Evolutionary conservation across 2,888 invertebrate species (phyloP).

Genomic region (Drosophila affinis): DNA sequence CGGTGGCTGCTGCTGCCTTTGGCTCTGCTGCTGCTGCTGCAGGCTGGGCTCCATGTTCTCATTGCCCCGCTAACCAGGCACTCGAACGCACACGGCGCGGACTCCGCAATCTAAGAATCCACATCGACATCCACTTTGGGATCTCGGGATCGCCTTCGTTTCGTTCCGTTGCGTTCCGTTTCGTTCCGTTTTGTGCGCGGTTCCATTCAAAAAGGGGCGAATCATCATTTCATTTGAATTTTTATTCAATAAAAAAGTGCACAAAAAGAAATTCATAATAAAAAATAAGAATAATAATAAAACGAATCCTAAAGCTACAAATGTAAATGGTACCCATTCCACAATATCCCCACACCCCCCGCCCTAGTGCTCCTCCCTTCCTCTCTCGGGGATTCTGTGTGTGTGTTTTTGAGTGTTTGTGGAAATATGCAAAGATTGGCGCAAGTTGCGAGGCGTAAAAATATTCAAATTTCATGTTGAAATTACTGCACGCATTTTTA

Average conservation of each 20-base stretch:
- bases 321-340: slow-evolving; percentile 38
- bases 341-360: background rate
- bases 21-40: slow-evolving; percentile 18
- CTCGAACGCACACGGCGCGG: slow-evolving; percentile 67
- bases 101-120: slow-evolving; percentile 6
- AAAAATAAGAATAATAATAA: slow-evolving; percentile 24
- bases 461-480: slow-evolving; percentile 73
- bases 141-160: background rate
- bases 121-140: slow-evolving; percentile 7
- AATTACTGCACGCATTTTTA: slow-evolving; percentile 77
- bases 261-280: slow-evolving; percentile 47
- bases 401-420: slow-evolving; percentile 22
- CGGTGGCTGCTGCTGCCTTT: slow-evolving; percentile 40
- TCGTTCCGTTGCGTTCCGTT: background rate
- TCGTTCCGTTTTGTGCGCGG: slow-evolving; percentile 18
- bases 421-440: slow-evolving; percentile 57
- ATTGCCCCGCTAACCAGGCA: slow-evolving; percentile 74
- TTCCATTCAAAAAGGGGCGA: slow-evolving; percentile 27
- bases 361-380: too few relatives aligned
- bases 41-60: slow-evolving; percentile 67
- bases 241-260: slow-evolving; percentile 72
- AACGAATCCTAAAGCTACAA: slow-evolving; percentile 39
- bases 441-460: slow-evolving; percentile 55
- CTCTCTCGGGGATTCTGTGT: slow-evolving; percentile 1
- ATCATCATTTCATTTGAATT: slow-evolving; percentile 72